Conservation (phyloP, 2,888 invertebrate genomes). For the Patella pellucida region DNA sequence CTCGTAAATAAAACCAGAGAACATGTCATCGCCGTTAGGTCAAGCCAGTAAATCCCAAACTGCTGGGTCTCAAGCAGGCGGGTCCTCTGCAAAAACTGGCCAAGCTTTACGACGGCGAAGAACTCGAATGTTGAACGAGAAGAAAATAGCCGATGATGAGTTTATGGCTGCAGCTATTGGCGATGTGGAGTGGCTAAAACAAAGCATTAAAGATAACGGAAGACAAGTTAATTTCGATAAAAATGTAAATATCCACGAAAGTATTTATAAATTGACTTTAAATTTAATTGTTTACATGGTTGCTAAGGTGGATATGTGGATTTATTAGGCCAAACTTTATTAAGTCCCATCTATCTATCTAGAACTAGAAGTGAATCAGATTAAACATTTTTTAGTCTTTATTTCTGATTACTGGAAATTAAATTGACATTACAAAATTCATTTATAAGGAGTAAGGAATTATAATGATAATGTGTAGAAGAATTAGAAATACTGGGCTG, state of each 20-base stretch:
- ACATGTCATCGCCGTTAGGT: constrained; percentile 13
- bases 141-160: constrained; percentile 68
- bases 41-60: constrained; percentile 15
- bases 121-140: constrained; percentile 51
- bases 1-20: neutral
- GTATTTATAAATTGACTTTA: neutral
- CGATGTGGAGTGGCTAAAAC: constrained; percentile 70
- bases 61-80: constrained; percentile 16
- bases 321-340: too few relatives aligned
- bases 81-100: constrained; percentile 34
- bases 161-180: constrained; percentile 72
- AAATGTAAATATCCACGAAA: constrained; percentile 60
- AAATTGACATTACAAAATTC: too few relatives aligned
- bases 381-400: neutral
- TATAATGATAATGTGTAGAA: too few relatives aligned
- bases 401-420: too few relatives aligned
- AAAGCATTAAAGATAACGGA: constrained; percentile 63
- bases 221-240: constrained; percentile 65
- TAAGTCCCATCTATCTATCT: too few relatives aligned
- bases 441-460: too few relatives aligned
- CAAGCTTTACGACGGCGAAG: constrained; percentile 47
- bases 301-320: constrained; percentile 15
- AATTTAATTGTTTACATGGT: constrained; percentile 26
- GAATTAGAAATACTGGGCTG: too few relatives aligned
- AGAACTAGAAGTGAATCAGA: too few relatives aligned